Percentiles rank a stretch among this genome's conserved stretches.
Conservation (phyloP, 2,797 vertebrate genomes). For the Labroides dimidiatus region DNA sequence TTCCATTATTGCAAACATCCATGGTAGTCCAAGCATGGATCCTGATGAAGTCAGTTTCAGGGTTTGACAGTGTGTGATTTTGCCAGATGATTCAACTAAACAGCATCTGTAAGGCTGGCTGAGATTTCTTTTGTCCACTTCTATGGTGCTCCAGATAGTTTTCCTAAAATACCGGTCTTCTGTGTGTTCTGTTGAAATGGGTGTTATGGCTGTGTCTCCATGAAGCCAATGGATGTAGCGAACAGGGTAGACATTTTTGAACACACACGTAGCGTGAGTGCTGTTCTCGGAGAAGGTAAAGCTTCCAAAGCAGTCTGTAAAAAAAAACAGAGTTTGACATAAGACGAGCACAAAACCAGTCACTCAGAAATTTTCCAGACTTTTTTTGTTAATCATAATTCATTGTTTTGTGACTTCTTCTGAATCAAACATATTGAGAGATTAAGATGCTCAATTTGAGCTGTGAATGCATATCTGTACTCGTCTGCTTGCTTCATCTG, state of each 20-base stretch:
- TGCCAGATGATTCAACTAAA: constrained; percentile 25
- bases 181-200: too few relatives aligned
- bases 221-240: constrained; percentile 59
- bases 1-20: constrained; percentile 19
- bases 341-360: neutral
- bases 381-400: too few relatives aligned
- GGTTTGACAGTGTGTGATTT: rapidly evolving
- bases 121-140: rapidly evolving
- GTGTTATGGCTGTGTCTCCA: neutral
- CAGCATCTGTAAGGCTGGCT: constrained; percentile 33
- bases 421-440: too few relatives aligned
- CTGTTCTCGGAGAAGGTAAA: rapidly evolving
- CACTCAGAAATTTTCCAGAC: too few relatives aligned
- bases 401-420: too few relatives aligned
- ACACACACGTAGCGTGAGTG: constrained; percentile 31
- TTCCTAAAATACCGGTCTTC: neutral
- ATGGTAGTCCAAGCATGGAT: constrained; percentile 7
- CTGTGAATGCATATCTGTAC: too few relatives aligned
- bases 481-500: too few relatives aligned
- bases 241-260: constrained; percentile 40
- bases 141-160: constrained; percentile 26
- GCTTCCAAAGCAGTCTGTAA: constrained; percentile 45
- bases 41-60: rapidly evolving
- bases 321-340: constrained; percentile 6
- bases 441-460: too few relatives aligned